Percentiles rank a stretch among this genome's conserved stretches.
Conservation (phyloP, 2,888 invertebrate species). For the Ischnura elegans region DNA sequence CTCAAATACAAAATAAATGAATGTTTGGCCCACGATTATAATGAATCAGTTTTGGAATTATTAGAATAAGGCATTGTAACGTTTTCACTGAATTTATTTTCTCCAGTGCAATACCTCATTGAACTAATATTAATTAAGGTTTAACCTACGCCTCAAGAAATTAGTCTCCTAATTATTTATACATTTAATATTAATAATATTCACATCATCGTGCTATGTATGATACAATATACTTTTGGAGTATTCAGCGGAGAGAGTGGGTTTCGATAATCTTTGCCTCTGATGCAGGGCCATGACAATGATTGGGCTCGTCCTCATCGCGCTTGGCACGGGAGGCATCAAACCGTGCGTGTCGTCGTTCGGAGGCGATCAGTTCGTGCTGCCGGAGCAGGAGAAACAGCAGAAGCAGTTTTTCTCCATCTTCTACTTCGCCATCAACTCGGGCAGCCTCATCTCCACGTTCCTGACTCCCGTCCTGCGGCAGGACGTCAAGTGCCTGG, state of each 20-base stretch:
- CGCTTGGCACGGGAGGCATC: constrained; percentile 95
- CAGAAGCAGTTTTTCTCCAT: constrained; percentile 93
- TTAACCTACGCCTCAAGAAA: too few relatives aligned
- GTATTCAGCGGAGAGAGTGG: too few relatives aligned
- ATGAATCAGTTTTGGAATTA: too few relatives aligned
- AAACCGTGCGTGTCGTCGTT: constrained; percentile 98
- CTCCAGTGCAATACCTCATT: too few relatives aligned
- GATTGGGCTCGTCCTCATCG: constrained; percentile 86
- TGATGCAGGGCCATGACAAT: constrained; percentile 83
- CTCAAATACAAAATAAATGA: too few relatives aligned
- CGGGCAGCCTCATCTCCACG: constrained; percentile 82
- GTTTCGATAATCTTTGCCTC: constrained; percentile 74
- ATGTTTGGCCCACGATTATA: too few relatives aligned
- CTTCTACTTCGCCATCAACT: constrained; percentile 96
- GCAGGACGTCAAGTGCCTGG: constrained; percentile 83
- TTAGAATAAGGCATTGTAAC: too few relatives aligned
- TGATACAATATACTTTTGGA: too few relatives aligned
- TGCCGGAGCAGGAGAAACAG: constrained; percentile 89
- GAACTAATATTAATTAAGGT: too few relatives aligned
- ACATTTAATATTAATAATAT: background rate
- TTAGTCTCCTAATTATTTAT: too few relatives aligned
- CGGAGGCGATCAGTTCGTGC: constrained; percentile 95
- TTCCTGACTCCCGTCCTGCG: constrained; percentile 87
- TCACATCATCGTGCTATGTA: background rate
- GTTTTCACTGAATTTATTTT: too few relatives aligned